Conservation (phyloP, 2,113 vertebrate genomes). For the Pangasianodon hypophthalmus region DNA sequence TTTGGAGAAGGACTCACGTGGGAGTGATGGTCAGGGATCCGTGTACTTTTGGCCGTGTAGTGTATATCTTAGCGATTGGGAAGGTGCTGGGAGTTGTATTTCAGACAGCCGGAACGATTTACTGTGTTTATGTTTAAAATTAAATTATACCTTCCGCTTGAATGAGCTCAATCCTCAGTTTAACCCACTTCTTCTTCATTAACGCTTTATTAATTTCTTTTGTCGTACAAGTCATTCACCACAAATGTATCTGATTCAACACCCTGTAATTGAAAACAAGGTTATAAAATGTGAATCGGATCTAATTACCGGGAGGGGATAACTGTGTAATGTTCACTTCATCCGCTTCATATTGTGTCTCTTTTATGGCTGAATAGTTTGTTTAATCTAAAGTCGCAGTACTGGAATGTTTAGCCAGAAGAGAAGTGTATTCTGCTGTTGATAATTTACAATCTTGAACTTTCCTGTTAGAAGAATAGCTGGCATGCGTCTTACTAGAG, state of each 20-base stretch:
- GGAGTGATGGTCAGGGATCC: no score
- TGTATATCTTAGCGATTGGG: no score
- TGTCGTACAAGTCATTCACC: neutral
- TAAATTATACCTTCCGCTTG: no score
- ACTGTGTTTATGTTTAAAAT: neutral
- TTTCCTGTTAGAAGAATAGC: neutral
- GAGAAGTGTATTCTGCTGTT: neutral
- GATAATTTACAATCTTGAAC: neutral
- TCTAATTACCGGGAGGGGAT: neutral
- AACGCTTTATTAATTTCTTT: neutral
- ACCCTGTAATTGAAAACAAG: neutral
- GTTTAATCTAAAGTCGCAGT: neutral
- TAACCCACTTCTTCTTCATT: neutral
- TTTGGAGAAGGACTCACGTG: no score
- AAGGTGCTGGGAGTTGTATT: neutral
- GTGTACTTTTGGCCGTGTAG: no score
- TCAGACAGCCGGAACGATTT: neutral
- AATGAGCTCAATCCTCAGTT: neutral
- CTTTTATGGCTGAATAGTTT: neutral
- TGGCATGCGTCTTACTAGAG: neutral
- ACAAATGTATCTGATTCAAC: neutral
- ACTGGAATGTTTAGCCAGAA: neutral
- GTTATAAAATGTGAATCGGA: neutral
- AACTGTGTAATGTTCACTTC: neutral
- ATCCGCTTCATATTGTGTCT: neutral